Conservation (phyloP, 2,113 vertebrate genomes). For the Ictidomys tridecemlineatus region DNA sequence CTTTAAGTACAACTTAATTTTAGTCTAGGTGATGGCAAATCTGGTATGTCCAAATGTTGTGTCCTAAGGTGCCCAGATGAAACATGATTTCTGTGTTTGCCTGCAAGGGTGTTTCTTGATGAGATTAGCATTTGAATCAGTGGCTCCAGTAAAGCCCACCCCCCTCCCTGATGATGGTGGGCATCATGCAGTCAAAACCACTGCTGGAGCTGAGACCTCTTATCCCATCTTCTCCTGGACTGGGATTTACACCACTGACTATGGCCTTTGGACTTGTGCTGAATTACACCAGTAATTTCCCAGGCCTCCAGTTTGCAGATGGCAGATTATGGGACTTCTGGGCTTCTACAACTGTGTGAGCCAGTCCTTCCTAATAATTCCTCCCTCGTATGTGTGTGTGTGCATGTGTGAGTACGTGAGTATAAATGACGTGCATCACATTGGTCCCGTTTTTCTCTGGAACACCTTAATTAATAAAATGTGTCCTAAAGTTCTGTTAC, state of each 20-base stretch:
- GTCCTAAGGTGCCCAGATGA: background rate
- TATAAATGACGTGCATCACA: background rate
- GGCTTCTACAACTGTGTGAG: background rate
- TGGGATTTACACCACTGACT: background rate
- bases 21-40: background rate
- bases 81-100: background rate
- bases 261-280: background rate
- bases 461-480: background rate
- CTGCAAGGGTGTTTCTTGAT: background rate
- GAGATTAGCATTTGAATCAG: background rate
- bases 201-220: background rate
- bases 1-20: background rate
- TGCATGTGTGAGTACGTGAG: background rate
- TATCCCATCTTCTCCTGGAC: background rate
- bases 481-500: background rate
- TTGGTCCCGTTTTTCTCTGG: background rate
- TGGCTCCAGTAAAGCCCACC: background rate
- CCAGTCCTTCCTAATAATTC: background rate
- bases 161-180: accelerated
- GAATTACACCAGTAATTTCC: background rate
- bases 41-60: background rate
- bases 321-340: too few relatives aligned
- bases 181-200: too few relatives aligned
- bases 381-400: background rate
- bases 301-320: background rate